Conservation (phyloP, 2,888 invertebrate genomes). For the Chloroclysta siterata region DNA sequence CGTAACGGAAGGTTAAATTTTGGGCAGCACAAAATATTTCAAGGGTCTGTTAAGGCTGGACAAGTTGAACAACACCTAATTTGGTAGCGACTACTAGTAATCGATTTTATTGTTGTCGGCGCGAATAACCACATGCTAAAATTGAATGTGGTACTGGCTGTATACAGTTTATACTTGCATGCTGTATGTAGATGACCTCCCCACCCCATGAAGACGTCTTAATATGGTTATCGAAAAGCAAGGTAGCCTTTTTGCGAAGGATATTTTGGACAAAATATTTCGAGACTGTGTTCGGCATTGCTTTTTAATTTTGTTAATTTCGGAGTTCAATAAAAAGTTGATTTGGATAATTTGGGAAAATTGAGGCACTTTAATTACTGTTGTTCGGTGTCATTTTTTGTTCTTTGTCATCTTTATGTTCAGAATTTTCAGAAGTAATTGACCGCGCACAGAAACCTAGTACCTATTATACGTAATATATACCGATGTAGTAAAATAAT, state of each 20-base stretch:
- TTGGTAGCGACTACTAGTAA: slow-evolving; percentile 69
- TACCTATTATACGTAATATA: not conserved
- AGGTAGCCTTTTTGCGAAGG: slow-evolving; percentile 25
- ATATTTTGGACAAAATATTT: slow-evolving; percentile 26
- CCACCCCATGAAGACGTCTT: slow-evolving; percentile 27
- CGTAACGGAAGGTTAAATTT: slow-evolving; percentile 18
- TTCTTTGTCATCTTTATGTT: not conserved
- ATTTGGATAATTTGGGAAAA: slow-evolving; percentile 3
- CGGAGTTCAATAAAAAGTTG: slow-evolving; percentile 18
- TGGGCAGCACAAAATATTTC: slow-evolving; percentile 17
- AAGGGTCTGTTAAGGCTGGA: slow-evolving; percentile 50
- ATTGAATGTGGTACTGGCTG: slow-evolving; percentile 1
- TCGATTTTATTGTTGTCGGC: slow-evolving; percentile 62
- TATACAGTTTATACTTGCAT: not conserved
- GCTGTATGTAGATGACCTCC: slow-evolving; percentile 28
- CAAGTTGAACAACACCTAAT: slow-evolving; percentile 63
- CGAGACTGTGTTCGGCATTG: slow-evolving; percentile 17
- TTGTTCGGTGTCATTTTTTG: not conserved
- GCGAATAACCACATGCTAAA: slow-evolving; percentile 17
- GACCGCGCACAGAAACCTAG: not conserved
- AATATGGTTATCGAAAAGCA: slow-evolving; percentile 21
- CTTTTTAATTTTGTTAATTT: slow-evolving; percentile 19
- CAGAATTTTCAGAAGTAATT: not conserved
- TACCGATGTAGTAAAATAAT: not conserved
- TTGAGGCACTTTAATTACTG: slow-evolving; percentile 7